Conservation (phyloP, 2,113 vertebrate genomes). For the Pomatostomus ruficeps region DNA sequence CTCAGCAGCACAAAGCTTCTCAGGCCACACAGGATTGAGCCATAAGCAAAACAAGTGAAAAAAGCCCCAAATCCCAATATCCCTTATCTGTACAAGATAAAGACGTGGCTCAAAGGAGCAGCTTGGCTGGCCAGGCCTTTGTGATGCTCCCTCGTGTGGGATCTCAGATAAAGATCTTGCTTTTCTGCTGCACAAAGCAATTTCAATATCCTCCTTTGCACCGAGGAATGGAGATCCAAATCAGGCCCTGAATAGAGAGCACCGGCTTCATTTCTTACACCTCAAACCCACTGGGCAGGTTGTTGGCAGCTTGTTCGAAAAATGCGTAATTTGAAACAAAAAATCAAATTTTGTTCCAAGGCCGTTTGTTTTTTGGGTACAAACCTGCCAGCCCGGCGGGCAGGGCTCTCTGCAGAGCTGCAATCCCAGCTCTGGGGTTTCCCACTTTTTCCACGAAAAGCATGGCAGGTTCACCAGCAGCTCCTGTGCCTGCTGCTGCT, state of each 20-base stretch:
- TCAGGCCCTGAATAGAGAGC: not conserved
- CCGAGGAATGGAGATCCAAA: not conserved
- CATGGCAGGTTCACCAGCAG: not conserved
- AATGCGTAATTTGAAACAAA: accelerated
- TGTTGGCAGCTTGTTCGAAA: not conserved
- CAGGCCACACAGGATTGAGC: not conserved
- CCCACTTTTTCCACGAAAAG: not conserved
- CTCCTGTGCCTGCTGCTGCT: not conserved
- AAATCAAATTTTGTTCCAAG: not conserved
- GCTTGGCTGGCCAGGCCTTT: not conserved
- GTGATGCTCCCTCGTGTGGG: not conserved
- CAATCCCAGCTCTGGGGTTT: not conserved
- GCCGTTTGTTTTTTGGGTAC: not conserved
- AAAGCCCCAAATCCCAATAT: not conserved
- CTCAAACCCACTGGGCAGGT: not conserved
- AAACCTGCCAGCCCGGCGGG: accelerated
- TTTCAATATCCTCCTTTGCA: not conserved
- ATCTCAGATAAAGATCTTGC: not conserved
- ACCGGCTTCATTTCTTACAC: not conserved
- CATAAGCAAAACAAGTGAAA: not conserved
- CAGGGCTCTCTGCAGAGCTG: accelerated
- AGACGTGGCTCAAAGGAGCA: not conserved
- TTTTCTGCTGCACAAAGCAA: not conserved
- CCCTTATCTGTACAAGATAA: not conserved
- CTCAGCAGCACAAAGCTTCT: not conserved